These are phyloP conservation scores for Ianthella basta DNA, from an alignment of 37 sponge, comb jelly and placozoan species.

Conservation along the genomic window DNA sequence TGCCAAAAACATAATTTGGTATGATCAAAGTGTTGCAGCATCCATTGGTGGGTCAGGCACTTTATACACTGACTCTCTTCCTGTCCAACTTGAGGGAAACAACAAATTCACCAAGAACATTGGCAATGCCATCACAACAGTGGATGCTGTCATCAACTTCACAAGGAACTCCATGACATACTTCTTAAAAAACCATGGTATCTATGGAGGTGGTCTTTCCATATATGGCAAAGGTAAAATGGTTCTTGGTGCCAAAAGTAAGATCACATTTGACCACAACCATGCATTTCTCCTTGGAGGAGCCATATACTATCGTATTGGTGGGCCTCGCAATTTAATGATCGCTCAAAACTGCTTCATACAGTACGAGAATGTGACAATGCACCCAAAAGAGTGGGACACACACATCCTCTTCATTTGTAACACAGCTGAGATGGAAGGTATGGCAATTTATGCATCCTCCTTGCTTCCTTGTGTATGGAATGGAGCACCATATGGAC, in stretches of 20 bases:
- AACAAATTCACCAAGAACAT: not conserved
- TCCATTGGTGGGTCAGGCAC: not conserved
- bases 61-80: not conserved
- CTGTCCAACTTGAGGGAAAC: not conserved
- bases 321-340: conserved; percentile 2
- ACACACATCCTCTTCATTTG: not conserved
- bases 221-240: conserved; percentile 1
- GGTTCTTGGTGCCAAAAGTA: not conserved
- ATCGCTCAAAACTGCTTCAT: not conserved
- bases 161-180: not conserved
- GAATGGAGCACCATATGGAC: conserved; percentile 1
- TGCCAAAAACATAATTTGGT: not conserved
- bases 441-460: not conserved
- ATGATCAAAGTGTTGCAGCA: not conserved
- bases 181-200: not conserved
- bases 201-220: not conserved
- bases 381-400: conserved; percentile 2
- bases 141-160: not conserved
- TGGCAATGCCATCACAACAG: not conserved
- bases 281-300: not conserved
- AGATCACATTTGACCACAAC: not conserved
- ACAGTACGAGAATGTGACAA: conserved; percentile 4
- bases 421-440: not conserved
- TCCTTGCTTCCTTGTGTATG: not conserved
- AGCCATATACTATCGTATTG: not conserved